Conservation (phyloP, 2,888 invertebrate genomes). For the Lissocephala sabroskyi region DNA sequence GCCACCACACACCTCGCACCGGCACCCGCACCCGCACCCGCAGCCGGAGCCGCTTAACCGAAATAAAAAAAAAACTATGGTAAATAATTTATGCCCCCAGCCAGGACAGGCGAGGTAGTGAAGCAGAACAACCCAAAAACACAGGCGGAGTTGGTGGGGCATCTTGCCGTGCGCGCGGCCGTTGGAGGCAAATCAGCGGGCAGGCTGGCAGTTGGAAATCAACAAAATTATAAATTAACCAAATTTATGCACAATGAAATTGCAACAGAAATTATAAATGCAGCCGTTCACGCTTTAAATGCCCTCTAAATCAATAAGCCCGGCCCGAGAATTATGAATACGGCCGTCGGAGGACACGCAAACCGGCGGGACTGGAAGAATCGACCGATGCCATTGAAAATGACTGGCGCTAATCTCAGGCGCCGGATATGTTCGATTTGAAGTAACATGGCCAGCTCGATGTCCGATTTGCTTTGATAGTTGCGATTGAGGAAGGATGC, state of each 20-base stretch:
- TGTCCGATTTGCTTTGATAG: slow-evolving; percentile 33
- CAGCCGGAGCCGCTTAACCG: no score
- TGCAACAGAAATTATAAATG: slow-evolving; percentile 73
- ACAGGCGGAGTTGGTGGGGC: slow-evolving; percentile 32
- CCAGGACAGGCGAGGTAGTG: slow-evolving; percentile 24
- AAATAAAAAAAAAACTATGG: slow-evolving; percentile 52
- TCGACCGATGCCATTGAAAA: background rate
- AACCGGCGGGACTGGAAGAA: no score
- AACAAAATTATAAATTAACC: slow-evolving; percentile 74
- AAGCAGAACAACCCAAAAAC: slow-evolving; percentile 30
- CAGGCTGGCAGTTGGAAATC: slow-evolving; percentile 60
- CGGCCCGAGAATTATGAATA: no score
- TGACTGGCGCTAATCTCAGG: slow-evolving; percentile 37
- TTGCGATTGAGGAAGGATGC: no score
- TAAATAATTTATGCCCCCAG: slow-evolving; percentile 69
- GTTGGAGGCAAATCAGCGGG: slow-evolving; percentile 46
- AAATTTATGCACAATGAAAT: slow-evolving; percentile 74
- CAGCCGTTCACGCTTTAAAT: slow-evolving; percentile 73
- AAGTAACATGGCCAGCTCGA: slow-evolving; percentile 39
- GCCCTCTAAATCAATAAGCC: slow-evolving; percentile 69
- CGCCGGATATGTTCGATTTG: slow-evolving; percentile 66
- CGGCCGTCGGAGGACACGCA: no score
- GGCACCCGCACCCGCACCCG: no score
- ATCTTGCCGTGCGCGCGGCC: no score
- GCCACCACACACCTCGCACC: slow-evolving; percentile 48